phyloP scores from a whole-genome alignment of 2,888 invertebrate genomes.

The Perithous albicinctus region DNA sequence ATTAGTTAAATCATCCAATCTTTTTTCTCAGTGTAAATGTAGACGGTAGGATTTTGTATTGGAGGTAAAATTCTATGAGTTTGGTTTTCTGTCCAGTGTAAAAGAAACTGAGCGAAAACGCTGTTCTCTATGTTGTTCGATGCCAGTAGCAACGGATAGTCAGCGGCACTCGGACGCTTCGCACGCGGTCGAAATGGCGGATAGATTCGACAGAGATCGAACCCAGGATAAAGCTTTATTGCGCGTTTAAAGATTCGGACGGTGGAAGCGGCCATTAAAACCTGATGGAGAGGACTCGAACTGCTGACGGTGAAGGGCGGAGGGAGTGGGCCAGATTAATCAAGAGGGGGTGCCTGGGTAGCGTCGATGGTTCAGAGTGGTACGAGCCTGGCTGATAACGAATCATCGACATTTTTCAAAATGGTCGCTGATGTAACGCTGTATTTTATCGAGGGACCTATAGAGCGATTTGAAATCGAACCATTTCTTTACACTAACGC shows the following conservation, averaged over 20 bases:
- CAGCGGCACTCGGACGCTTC: slow-evolving; percentile 1
- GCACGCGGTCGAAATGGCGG: slow-evolving; percentile 52
- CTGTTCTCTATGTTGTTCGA: background rate
- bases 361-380: slow-evolving; percentile 44
- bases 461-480: slow-evolving; percentile 24
- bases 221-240: slow-evolving; percentile 71
- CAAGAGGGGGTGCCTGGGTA: slow-evolving; percentile 56
- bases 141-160: background rate
- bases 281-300: slow-evolving; percentile 52
- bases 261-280: slow-evolving; percentile 54
- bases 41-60: background rate
- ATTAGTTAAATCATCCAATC: no score
- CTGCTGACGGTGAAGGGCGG: slow-evolving; percentile 34
- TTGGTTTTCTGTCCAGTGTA: background rate
- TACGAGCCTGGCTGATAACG: slow-evolving; percentile 69
- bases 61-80: background rate
- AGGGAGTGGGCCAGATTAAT: slow-evolving; percentile 62
- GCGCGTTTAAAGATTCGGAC: slow-evolving; percentile 69
- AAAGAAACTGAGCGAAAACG: slow-evolving; percentile 10
- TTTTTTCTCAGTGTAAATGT: no score
- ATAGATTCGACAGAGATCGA: slow-evolving; percentile 39
- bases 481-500: background rate
- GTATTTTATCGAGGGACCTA: background rate
- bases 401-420: slow-evolving; percentile 77
- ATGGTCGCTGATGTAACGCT: slow-evolving; percentile 56